These are phyloP conservation scores for Aphelocoma coerulescens DNA, from an alignment of 2,113 vertebrate species.

Conservation along the genomic window DNA sequence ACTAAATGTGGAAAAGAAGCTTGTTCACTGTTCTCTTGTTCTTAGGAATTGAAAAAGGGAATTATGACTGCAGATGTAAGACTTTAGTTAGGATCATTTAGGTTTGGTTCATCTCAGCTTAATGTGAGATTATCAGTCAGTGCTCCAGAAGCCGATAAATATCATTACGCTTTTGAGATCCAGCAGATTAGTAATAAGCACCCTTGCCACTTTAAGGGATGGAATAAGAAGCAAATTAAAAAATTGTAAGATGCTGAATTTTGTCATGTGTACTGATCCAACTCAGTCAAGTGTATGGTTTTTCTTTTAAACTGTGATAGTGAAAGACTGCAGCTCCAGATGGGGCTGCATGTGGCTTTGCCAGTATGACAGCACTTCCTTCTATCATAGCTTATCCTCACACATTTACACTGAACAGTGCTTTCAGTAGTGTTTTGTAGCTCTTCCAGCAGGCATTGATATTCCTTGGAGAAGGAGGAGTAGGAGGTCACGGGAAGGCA, in stretches of 20 bases:
- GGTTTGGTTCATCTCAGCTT: neutral
- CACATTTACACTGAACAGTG: neutral
- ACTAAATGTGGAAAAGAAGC: neutral
- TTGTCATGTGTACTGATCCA: neutral
- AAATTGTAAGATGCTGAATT: neutral
- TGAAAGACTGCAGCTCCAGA: neutral
- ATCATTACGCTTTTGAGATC: neutral
- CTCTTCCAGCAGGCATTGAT: neutral
- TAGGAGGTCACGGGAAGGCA: neutral
- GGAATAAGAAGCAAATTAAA: neutral
- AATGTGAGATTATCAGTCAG: neutral
- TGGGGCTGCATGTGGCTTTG: neutral
- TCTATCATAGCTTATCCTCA: neutral
- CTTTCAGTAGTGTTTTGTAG: neutral
- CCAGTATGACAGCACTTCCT: neutral
- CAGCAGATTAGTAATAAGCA: neutral
- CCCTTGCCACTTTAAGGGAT: neutral
- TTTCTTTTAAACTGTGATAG: neutral
- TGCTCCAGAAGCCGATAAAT: neutral
- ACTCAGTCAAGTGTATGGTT: neutral
- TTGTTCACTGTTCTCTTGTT: neutral
- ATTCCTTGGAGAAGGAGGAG: neutral
- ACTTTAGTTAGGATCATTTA: neutral
- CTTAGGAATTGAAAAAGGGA: neutral
- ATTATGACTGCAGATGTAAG: neutral